Evolutionary conservation across 2,888 invertebrate genomes (phyloP).

Genomic region (Clepsis dumicolana): DNA sequence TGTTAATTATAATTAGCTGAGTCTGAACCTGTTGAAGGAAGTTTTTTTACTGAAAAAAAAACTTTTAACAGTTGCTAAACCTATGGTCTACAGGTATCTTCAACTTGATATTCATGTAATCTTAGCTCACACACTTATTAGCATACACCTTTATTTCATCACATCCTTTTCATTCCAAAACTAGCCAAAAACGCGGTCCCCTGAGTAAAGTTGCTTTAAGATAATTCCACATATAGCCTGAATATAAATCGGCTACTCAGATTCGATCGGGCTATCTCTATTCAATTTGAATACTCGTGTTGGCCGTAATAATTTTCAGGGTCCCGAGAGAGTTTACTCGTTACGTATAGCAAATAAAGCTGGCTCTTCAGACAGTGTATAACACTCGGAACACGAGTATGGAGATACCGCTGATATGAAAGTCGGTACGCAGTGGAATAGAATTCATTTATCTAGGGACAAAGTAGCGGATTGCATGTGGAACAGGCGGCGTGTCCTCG

Average conservation of each 20-base stretch:
- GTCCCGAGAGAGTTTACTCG: conserved; percentile 30
- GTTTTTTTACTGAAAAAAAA: too few species aligned
- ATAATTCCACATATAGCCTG: conserved; percentile 46
- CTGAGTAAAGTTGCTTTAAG: conserved; percentile 37
- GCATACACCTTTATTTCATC: not conserved
- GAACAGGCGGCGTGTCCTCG: too few species aligned
- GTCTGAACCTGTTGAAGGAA: too few species aligned
- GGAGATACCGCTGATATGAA: not conserved
- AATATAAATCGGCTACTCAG: conserved; percentile 57
- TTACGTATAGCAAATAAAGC: conserved; percentile 25
- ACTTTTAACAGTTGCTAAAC: too few species aligned
- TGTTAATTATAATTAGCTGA: too few species aligned
- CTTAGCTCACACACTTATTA: not conserved
- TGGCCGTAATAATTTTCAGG: conserved; percentile 35
- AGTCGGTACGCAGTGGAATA: not conserved
- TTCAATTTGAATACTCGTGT: conserved; percentile 55
- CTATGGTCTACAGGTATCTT: too few species aligned
- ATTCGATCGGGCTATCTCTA: conserved; percentile 50
- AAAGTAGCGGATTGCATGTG: too few species aligned
- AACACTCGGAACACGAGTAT: not conserved
- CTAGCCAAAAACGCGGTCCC: conserved; percentile 29
- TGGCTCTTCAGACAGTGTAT: conserved; percentile 9
- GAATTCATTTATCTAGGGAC: too few species aligned
- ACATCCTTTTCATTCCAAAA: conserved; percentile 6
- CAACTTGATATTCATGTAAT: not conserved